Conservation (phyloP, 2,113 vertebrate species). For the Pachycephala philippinensis region DNA sequence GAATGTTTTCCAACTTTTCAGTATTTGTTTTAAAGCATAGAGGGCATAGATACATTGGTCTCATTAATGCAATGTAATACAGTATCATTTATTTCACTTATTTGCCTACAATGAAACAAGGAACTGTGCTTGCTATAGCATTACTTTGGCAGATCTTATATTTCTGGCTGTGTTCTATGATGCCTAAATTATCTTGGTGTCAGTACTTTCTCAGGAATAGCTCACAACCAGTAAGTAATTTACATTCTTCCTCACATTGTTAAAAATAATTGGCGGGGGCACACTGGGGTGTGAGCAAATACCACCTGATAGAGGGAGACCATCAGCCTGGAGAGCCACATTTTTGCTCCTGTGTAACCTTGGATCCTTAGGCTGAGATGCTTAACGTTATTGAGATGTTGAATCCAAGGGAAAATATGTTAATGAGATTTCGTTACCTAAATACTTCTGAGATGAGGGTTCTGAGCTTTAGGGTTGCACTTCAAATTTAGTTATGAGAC, state of each 20-base stretch:
- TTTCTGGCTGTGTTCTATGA: background rate
- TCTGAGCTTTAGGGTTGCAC: background rate
- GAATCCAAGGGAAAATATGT: background rate
- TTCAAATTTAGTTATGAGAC: background rate
- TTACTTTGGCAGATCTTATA: background rate
- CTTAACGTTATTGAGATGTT: background rate
- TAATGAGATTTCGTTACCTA: background rate
- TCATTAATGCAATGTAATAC: background rate
- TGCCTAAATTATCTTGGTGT: background rate
- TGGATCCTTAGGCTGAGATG: background rate
- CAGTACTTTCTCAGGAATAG: background rate
- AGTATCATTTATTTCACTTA: background rate
- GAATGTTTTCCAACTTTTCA: background rate
- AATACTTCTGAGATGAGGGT: background rate
- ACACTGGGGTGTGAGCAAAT: background rate
- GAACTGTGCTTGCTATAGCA: background rate
- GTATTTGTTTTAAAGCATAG: background rate
- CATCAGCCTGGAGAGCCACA: background rate
- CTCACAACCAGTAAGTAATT: background rate
- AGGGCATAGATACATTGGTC: background rate
- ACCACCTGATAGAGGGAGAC: no score
- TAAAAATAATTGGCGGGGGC: background rate
- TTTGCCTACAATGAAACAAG: background rate
- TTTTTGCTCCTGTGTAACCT: background rate
- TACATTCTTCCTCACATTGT: background rate